These are phyloP conservation scores for Prochilodus magdalenae DNA, from an alignment of 2,113 vertebrate species.

Conservation along the genomic window DNA sequence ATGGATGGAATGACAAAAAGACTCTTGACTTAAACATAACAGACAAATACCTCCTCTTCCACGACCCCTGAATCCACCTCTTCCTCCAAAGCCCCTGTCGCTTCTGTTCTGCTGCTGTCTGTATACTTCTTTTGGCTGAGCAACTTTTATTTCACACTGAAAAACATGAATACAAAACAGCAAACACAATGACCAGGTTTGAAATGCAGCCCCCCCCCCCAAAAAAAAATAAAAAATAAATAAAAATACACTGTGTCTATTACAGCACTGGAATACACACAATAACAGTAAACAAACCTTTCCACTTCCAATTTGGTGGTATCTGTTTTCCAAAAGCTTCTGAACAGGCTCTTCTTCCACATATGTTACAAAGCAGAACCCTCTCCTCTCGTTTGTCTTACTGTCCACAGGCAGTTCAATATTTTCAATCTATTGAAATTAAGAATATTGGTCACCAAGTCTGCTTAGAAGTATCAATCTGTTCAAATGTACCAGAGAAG, in stretches of 20 bases:
- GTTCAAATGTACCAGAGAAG: too few relatives aligned
- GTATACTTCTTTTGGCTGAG: constrained; percentile 90
- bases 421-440: constrained; percentile 83
- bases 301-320: constrained; percentile 89
- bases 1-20: too few relatives aligned
- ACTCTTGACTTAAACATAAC: too few relatives aligned
- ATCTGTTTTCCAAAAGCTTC: constrained; percentile 89
- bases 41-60: constrained; percentile 80
- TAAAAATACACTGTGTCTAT: too few relatives aligned
- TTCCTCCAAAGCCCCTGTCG: constrained; percentile 75
- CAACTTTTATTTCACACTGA: constrained; percentile 92
- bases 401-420: constrained; percentile 91
- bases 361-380: constrained; percentile 89
- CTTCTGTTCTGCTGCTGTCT: constrained; percentile 85
- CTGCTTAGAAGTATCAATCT: not conserved
- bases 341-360: constrained; percentile 89
- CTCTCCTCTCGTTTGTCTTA: constrained; percentile 88
- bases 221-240: too few relatives aligned
- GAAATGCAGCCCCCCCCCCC: too few relatives aligned
- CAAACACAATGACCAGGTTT: not conserved
- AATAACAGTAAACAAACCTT: constrained; percentile 74
- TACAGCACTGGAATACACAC: too few relatives aligned
- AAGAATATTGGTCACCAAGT: not conserved
- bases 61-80: constrained; percentile 80
- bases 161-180: constrained; percentile 19